phyloP scores from a whole-genome alignment of 2,113 vertebrate genomes.

The Psilopsiagon aymara region DNA sequence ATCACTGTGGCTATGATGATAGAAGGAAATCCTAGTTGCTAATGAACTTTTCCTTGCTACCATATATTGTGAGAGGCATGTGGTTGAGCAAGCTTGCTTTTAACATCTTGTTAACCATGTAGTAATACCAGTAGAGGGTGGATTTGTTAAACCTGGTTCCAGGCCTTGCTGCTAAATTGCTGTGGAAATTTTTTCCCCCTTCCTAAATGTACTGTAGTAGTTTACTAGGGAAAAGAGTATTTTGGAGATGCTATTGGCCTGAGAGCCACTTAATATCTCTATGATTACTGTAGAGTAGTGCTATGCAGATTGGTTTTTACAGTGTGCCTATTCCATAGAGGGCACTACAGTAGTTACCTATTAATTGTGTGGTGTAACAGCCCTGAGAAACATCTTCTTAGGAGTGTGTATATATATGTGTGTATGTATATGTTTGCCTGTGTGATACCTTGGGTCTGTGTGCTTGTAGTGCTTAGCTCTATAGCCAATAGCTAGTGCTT shows the following conservation, averaged over 20 bases:
- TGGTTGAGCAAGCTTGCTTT: not conserved
- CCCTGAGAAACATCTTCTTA: not conserved
- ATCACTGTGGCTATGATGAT: not conserved
- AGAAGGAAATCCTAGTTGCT: not conserved
- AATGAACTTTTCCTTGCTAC: not conserved
- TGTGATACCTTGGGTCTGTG: not conserved
- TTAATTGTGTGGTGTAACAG: not conserved
- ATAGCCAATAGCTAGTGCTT: not conserved
- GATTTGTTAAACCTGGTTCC: not conserved
- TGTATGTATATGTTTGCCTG: not conserved
- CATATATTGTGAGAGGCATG: not conserved
- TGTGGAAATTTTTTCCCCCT: not conserved
- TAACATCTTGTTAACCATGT: not conserved
- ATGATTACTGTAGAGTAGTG: not conserved
- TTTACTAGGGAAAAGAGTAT: not conserved
- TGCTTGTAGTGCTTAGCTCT: not conserved
- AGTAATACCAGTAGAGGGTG: not conserved
- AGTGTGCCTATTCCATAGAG: not conserved
- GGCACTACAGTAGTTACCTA: not conserved
- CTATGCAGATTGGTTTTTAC: not conserved
- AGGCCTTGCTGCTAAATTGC: not conserved
- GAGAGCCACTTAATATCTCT: fast-evolving
- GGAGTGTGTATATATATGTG: fast-evolving
- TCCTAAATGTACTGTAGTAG: not conserved
- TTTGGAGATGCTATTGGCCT: not conserved